A percentile compares a stretch with the other conserved stretches of the same genome.
Evolutionary conservation across 2,113 vertebrate species (phyloP).

Genomic region (Ascaphus truei): DNA sequence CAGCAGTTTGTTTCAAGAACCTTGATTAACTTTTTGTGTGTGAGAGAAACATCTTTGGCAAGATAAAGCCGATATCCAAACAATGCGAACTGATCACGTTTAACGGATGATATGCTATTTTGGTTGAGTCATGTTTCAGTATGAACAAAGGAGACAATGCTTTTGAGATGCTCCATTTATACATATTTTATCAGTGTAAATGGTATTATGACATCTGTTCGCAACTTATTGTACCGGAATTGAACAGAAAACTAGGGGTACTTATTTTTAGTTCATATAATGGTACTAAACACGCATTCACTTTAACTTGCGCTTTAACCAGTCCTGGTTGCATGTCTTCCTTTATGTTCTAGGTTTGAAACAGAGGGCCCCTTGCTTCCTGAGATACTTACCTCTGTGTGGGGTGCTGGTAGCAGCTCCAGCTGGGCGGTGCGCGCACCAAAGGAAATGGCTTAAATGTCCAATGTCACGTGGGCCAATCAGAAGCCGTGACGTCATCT

Average conservation of each 20-base stretch:
- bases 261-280: neutral
- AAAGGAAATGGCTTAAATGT: too few relatives aligned
- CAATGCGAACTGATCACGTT: constrained; percentile 2
- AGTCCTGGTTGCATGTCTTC: too few relatives aligned
- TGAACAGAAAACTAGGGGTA: neutral
- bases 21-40: neutral
- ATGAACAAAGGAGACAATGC: neutral
- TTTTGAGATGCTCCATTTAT: neutral
- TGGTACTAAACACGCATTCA: neutral
- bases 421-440: too few relatives aligned
- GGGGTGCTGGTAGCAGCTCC: neutral
- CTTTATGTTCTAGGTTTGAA: neutral
- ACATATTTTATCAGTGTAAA: neutral
- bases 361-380: too few relatives aligned
- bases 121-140: neutral
- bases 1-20: neutral
- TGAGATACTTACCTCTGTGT: neutral
- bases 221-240: neutral
- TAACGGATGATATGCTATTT: neutral
- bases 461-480: too few relatives aligned
- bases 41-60: neutral
- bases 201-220: neutral
- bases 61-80: neutral
- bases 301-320: neutral
- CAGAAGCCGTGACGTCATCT: too few relatives aligned